Conservation (phyloP, 2,113 vertebrate genomes). For the Eulemur macaco region DNA sequence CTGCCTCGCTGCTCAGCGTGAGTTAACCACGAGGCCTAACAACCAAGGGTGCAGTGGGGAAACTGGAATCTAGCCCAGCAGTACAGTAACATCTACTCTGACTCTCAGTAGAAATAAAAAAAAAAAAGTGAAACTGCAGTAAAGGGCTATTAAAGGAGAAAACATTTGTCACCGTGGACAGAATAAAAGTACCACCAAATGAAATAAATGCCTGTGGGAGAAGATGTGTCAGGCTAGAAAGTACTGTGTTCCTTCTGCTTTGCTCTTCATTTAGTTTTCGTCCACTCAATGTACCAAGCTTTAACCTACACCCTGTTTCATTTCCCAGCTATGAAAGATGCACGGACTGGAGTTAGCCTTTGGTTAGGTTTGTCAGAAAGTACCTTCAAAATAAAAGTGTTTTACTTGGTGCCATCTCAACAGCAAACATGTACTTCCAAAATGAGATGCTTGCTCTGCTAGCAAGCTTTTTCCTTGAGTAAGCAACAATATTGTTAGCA, state of each 20-base stretch:
- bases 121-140: slow-evolving; percentile 16
- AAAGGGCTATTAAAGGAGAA: slow-evolving; percentile 63
- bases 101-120: slow-evolving; percentile 71
- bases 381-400: slow-evolving; percentile 48
- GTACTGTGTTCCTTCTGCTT: background rate
- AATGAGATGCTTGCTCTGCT: background rate
- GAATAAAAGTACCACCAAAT: slow-evolving; percentile 65
- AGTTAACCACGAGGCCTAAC: background rate
- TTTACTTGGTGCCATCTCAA: slow-evolving; percentile 30
- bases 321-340: slow-evolving; percentile 37
- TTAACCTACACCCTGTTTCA: background rate
- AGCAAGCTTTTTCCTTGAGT: background rate
- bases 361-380: slow-evolving; percentile 25
- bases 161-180: slow-evolving; percentile 64
- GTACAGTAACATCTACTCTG: slow-evolving; percentile 58
- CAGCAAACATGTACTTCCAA: background rate
- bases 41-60: background rate
- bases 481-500: background rate
- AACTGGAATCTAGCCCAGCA: slow-evolving; percentile 20
- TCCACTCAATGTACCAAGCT: background rate
- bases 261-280: slow-evolving; percentile 7
- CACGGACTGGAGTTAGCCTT: slow-evolving; percentile 15
- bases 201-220: slow-evolving; percentile 55
- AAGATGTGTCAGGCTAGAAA: slow-evolving; percentile 3
- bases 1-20: background rate